These are phyloP conservation scores for Apostichopus leukothele DNA, from an alignment of 53 echinoderm and acorn worm species.

Conservation along the genomic window DNA sequence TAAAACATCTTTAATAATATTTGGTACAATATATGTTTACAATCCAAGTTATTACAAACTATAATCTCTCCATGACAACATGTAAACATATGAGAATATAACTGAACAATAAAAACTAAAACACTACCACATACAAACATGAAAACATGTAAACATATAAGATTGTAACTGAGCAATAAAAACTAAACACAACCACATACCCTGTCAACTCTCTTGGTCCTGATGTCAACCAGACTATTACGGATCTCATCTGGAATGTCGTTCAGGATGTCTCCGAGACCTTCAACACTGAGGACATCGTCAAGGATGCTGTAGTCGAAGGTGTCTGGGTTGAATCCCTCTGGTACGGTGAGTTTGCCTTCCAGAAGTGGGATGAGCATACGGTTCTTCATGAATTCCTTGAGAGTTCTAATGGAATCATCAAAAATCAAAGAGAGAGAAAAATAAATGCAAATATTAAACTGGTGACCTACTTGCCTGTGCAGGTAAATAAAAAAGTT, in stretches of 20 bases:
- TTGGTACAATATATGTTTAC: too few species aligned
- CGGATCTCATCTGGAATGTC: slow-evolving; percentile 45
- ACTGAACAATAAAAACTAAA: too few species aligned
- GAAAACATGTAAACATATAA: too few species aligned
- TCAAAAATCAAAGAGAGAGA: too few species aligned
- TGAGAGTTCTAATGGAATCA: slow-evolving; percentile 8
- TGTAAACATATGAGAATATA: too few species aligned
- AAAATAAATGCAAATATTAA: too few species aligned
- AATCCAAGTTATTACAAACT: too few species aligned
- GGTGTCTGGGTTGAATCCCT: slow-evolving; percentile 38
- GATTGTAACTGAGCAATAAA: too few species aligned
- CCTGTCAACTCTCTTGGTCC: slow-evolving; percentile 20
- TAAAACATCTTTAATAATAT: too few species aligned
- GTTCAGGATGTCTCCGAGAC: slow-evolving; percentile 51
- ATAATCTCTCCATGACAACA: too few species aligned
- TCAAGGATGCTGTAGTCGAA: slow-evolving; percentile 55
- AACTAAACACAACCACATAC: background rate
- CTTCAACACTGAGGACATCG: slow-evolving; percentile 59
- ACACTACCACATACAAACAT: background rate
- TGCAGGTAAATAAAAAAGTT: too few species aligned
- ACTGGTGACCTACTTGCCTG: too few species aligned
- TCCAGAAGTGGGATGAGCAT: slow-evolving; percentile 38
- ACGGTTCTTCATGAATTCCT: slow-evolving; percentile 35
- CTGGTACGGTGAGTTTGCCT: slow-evolving; percentile 19
- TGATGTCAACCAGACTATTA: slow-evolving; percentile 32